phyloP scores from a whole-genome alignment of 2,888 invertebrate species.

The Folsomia candida region DNA sequence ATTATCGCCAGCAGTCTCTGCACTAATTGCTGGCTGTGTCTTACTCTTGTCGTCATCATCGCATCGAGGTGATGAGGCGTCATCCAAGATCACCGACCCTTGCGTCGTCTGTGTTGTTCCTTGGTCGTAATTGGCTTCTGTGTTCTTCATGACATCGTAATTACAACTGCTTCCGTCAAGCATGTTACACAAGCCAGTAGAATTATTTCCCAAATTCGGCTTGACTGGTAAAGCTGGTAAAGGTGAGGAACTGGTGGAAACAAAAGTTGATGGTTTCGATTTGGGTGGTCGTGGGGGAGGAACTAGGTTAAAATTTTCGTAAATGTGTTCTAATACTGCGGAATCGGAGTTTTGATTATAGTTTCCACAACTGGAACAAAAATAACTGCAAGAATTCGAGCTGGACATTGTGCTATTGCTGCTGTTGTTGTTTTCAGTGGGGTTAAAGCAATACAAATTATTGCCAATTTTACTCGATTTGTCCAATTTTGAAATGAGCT shows the following conservation, averaged over 20 bases:
- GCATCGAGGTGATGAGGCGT: neutral
- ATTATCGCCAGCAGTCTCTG: slow-evolving; percentile 15
- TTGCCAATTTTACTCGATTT: neutral
- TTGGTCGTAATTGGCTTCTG: neutral
- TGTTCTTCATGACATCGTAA: neutral
- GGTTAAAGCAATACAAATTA: neutral
- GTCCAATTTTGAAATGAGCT: neutral
- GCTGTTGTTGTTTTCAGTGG: slow-evolving; percentile 11
- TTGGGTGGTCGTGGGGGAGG: neutral
- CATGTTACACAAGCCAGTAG: neutral
- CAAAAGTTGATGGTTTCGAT: neutral
- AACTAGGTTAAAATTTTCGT: neutral
- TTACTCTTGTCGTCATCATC: neutral
- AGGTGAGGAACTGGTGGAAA: neutral
- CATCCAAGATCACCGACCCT: neutral
- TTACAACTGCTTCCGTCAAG: neutral
- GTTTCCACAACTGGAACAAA: slow-evolving; percentile 1
- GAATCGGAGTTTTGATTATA: neutral
- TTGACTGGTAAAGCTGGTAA: neutral
- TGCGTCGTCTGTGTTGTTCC: neutral
- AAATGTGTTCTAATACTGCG: neutral
- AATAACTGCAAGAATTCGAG: neutral
- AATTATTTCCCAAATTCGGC: neutral
- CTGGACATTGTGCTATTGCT: slow-evolving; percentile 21
- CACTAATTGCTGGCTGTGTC: neutral